These are phyloP conservation scores for Pachycephus smyrnensis DNA, from an alignment of 2,888 invertebrate genomes.

Conservation along the genomic window DNA sequence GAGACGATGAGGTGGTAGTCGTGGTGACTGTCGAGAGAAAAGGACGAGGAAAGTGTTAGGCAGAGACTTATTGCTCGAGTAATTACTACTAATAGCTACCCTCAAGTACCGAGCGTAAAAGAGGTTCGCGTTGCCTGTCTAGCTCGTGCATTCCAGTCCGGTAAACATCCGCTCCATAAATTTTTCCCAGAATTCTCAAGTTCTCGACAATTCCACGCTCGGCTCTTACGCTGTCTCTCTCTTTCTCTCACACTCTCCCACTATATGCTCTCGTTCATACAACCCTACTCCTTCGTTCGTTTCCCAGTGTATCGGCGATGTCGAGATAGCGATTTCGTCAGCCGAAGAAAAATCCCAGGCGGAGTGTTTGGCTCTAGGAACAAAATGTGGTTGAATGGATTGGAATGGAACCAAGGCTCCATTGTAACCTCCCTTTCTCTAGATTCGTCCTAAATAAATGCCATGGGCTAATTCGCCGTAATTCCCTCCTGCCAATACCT, in stretches of 20 bases:
- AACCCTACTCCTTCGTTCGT: background rate
- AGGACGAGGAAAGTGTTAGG: constrained; percentile 39
- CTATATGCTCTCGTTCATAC: background rate
- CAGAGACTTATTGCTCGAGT: constrained; percentile 49
- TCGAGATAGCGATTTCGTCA: background rate
- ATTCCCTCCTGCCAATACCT: constrained; percentile 14
- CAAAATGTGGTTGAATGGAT: background rate
- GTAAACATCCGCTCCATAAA: constrained; percentile 44
- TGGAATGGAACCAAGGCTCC: background rate
- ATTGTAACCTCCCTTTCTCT: background rate
- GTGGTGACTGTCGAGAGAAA: background rate
- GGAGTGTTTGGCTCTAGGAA: background rate
- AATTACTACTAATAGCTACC: constrained; percentile 49
- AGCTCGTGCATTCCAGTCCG: constrained; percentile 36
- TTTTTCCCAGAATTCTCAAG: constrained; percentile 41
- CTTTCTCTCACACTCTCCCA: background rate
- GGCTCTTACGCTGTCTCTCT: background rate
- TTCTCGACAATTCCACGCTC: background rate
- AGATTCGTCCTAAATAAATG: constrained; percentile 9
- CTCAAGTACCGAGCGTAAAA: constrained; percentile 21
- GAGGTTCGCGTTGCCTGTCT: constrained; percentile 7
- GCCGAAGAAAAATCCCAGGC: background rate
- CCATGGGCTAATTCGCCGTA: constrained; percentile 15
- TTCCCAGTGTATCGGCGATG: background rate
- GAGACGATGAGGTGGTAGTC: background rate